phyloP scores from a whole-genome alignment of 2,888 invertebrate species.

The Dione vanillae region DNA sequence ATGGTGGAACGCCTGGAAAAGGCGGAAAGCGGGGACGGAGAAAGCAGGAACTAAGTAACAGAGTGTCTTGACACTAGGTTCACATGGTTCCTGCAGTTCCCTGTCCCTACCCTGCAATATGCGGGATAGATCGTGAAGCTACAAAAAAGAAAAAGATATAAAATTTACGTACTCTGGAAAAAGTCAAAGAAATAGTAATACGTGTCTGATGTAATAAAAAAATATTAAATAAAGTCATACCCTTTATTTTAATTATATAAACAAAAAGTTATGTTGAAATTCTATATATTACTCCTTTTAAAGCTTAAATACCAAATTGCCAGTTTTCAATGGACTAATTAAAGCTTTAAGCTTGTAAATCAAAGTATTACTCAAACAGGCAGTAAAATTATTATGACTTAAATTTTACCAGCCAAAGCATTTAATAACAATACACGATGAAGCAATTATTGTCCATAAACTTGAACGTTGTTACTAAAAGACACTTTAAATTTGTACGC shows the following conservation, averaged over 20 bases:
- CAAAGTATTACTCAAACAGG: conserved; percentile 5
- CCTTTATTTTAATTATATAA: neutral
- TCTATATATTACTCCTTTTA: neutral
- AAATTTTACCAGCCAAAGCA: neutral
- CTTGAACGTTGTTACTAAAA: conserved; percentile 1
- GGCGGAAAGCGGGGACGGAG: too few species aligned
- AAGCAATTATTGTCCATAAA: conserved; percentile 12
- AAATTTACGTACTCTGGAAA: too few species aligned
- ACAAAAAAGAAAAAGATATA: too few species aligned
- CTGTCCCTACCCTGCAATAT: too few species aligned
- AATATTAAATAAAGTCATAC: neutral
- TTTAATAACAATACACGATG: neutral
- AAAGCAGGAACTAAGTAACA: too few species aligned
- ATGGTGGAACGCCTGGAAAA: too few species aligned
- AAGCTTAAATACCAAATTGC: neutral
- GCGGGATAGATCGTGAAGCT: too few species aligned
- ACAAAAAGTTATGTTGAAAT: neutral
- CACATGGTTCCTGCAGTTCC: too few species aligned
- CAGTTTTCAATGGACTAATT: neutral
- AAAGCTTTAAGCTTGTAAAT: conserved; percentile 3
- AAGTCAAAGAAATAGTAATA: too few species aligned
- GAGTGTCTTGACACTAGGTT: too few species aligned
- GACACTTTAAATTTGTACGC: neutral
- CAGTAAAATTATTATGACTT: conserved; percentile 1
- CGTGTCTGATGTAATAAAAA: too few species aligned